These are phyloP conservation scores for Rhinoraja longicauda DNA, from an alignment of 2,797 vertebrate species.

Conservation along the genomic window DNA sequence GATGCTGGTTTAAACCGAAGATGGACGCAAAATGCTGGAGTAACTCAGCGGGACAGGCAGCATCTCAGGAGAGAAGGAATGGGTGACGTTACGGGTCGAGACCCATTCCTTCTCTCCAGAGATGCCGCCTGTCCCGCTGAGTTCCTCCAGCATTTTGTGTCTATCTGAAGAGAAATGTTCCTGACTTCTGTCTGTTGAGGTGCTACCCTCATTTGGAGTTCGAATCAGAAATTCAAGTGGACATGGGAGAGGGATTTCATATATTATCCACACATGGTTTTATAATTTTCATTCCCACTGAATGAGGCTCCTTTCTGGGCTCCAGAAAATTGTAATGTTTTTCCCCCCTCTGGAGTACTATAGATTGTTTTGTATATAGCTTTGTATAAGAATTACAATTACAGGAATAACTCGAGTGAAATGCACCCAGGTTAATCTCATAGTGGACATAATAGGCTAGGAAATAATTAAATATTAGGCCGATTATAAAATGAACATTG, in stretches of 20 bases:
- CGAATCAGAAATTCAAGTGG: background rate
- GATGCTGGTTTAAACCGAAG: too few species aligned
- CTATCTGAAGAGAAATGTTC: background rate
- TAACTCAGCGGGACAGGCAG: too few species aligned
- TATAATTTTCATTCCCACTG: background rate
- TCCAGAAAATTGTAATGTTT: background rate
- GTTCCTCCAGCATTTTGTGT: too few species aligned
- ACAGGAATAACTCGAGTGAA: too few species aligned
- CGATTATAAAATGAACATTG: too few species aligned
- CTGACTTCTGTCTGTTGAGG: background rate
- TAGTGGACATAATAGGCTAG: background rate
- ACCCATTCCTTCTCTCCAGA: too few species aligned
- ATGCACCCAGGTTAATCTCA: background rate
- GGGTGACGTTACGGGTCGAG: too few species aligned
- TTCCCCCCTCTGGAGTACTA: background rate
- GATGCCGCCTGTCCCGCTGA: too few species aligned
- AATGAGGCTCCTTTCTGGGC: background rate
- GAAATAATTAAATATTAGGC: background rate
- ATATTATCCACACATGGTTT: background rate
- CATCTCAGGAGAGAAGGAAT: too few species aligned
- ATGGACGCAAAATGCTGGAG: too few species aligned
- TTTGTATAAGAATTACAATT: background rate
- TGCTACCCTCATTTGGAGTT: background rate
- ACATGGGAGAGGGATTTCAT: background rate
- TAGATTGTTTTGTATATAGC: background rate